phyloP scores from a whole-genome alignment of 2,113 vertebrate genomes.

The Lampris incognitus region DNA sequence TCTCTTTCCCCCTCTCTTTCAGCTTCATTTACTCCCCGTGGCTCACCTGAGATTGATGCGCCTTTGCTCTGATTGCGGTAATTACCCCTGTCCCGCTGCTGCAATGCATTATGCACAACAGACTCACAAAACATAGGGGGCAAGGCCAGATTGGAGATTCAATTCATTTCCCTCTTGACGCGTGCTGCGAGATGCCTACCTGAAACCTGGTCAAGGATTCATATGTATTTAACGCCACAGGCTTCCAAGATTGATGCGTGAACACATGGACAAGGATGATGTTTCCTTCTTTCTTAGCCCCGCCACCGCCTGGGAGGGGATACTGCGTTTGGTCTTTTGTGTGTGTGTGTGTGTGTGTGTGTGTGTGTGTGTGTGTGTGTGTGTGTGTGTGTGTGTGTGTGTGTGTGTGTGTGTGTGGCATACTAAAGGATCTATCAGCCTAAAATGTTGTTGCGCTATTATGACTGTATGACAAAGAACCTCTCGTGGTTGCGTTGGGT shows the following conservation, averaged over 20 bases:
- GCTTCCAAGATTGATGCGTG: slow-evolving; percentile 25
- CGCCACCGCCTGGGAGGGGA: too few species aligned
- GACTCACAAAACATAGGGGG: slow-evolving; percentile 65
- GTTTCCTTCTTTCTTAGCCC: not conserved
- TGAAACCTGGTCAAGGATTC: slow-evolving; percentile 33
- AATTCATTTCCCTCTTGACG: slow-evolving; percentile 55
- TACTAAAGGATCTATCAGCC: too few species aligned
- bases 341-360: too few species aligned
- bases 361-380: too few species aligned
- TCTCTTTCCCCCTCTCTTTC: slow-evolving; percentile 16
- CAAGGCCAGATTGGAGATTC: slow-evolving; percentile 56
- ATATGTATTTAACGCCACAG: slow-evolving; percentile 3
- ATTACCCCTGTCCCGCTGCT: slow-evolving; percentile 85
- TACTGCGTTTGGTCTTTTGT: too few species aligned
- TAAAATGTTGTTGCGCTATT: too few species aligned
- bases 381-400: too few species aligned
- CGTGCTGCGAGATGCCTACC: slow-evolving; percentile 48
- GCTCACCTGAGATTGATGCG: slow-evolving; percentile 87
- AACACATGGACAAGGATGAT: not conserved
- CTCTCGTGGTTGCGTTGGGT: too few species aligned
- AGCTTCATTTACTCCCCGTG: slow-evolving; percentile 82
- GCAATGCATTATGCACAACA: slow-evolving; percentile 82
- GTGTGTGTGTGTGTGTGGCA: too few species aligned
- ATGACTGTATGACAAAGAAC: too few species aligned
- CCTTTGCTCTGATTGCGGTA: slow-evolving; percentile 84